Evolutionary conservation across 1,140 invertebrate species (phyloP).

Genomic region (Adoxophyes honmai): DNA sequence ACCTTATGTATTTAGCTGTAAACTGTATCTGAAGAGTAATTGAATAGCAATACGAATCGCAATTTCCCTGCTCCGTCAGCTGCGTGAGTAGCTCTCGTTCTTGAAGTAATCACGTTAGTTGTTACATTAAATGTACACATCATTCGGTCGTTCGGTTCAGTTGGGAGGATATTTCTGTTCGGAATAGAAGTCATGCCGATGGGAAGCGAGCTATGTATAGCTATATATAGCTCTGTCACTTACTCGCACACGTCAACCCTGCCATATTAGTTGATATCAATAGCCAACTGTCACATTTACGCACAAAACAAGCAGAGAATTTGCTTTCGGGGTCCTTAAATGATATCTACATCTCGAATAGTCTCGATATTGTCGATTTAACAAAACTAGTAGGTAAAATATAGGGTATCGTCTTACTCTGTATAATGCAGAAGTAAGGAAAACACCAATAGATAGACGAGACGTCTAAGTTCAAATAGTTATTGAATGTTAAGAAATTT

Average conservation of each 20-base stretch:
- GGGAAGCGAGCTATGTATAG: too few relatives aligned
- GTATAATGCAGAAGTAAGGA: slow-evolving; percentile 49
- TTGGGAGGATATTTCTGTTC: not conserved
- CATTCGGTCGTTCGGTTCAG: not conserved
- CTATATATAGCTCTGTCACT: too few relatives aligned
- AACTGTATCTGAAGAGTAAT: slow-evolving; percentile 60
- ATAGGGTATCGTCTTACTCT: slow-evolving; percentile 23
- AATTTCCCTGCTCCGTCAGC: slow-evolving; percentile 44
- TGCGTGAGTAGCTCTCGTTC: slow-evolving; percentile 17
- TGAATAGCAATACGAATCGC: slow-evolving; percentile 58
- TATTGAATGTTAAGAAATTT: slow-evolving; percentile 5
- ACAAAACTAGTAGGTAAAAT: slow-evolving; percentile 3
- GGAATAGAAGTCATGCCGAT: not conserved
- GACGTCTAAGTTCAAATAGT: slow-evolving; percentile 42
- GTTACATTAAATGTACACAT: slow-evolving; percentile 5
- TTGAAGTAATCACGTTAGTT: slow-evolving; percentile 12
- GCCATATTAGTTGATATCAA: slow-evolving; percentile 1
- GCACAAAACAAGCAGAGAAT: slow-evolving; percentile 48
- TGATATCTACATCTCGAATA: slow-evolving; percentile 27
- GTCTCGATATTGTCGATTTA: too few relatives aligned
- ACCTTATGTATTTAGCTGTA: slow-evolving; percentile 71
- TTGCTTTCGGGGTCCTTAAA: slow-evolving; percentile 53
- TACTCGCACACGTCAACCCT: too few relatives aligned
- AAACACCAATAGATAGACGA: slow-evolving; percentile 69
- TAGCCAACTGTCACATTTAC: slow-evolving; percentile 45